These are phyloP conservation scores for Seladonia tumulorum DNA, from an alignment of 2,888 invertebrate genomes.

Conservation along the genomic window DNA sequence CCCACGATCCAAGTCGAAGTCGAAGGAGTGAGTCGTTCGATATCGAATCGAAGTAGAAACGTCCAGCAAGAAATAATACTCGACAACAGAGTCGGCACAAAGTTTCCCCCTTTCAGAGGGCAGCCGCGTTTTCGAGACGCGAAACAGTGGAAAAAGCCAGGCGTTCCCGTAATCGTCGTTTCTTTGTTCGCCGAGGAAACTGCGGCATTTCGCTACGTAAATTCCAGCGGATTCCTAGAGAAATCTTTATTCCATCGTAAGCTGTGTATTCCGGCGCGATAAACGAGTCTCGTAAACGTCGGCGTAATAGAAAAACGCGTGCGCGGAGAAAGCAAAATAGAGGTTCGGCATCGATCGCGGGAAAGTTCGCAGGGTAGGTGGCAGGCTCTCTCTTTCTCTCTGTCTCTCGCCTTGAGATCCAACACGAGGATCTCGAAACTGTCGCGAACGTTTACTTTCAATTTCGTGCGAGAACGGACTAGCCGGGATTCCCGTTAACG, in stretches of 20 bases:
- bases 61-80: neutral
- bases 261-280: constrained; percentile 28
- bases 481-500: neutral
- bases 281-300: constrained; percentile 37
- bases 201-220: constrained; percentile 5
- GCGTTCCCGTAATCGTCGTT: constrained; percentile 3
- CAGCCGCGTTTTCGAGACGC: neutral
- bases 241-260: constrained; percentile 21
- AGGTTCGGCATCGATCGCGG: constrained; percentile 19
- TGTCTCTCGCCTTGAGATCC: neutral
- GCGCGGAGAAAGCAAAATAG: neutral
- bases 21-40: neutral
- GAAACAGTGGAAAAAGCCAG: neutral
- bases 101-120: neutral
- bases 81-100: neutral
- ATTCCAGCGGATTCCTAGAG: constrained; percentile 14
- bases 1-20: constrained; percentile 15
- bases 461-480: neutral
- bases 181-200: neutral
- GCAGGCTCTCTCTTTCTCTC: too few species aligned
- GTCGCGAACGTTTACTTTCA: constrained; percentile 22
- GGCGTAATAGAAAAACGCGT: constrained; percentile 18
- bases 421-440: neutral
- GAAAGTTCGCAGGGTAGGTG: neutral
- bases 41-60: neutral